Evolutionary conservation across 2,797 vertebrate genomes (phyloP), one percentile per base, ranked within the genome.

Genomic region (Scleropages formosus): DNA sequence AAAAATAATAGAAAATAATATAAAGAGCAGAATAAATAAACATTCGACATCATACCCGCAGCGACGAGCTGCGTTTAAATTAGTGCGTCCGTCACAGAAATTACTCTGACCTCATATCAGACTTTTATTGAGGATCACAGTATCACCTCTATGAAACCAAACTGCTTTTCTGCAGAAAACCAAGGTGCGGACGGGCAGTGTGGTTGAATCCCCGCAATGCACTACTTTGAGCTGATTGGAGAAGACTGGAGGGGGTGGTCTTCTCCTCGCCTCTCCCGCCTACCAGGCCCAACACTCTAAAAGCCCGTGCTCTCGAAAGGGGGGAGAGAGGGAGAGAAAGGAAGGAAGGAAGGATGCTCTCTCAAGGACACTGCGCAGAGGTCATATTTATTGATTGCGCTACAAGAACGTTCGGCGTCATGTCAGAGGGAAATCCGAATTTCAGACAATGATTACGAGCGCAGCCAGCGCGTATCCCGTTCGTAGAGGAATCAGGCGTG

Each of bases 311-410:
- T 20, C 58, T 63, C 15, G 26, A 67, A 20, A 4, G 59, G 20
- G 22, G 13, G 20, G 39, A 27, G 46, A 16, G 27, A 75, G 72
- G 75, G 65, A 60, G 62, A 8, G 24, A 39, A 20, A 18, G 10
- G n/a, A 8, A 20, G 26, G 46, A 46, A 12, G 26, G 82, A 80
- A 83, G 79, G 20, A 7, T 9, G 12, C 77, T 75, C 61, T 79
- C 80, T 82, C 87, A 90, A 86, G 85, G 86, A 83, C 87, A 83
- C 74, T 72, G 73, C 73, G 78, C 81, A 76, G 77, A 86, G 82
- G 85, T 80, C 81, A 78, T 79, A 82, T 83, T 79, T 87, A 87
- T 88, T 83, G 86, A 88, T 86, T 53, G 60, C 51, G 72, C 79
- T 75, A 68, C 56, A 24, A 49, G 51, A 49, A 69, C 46, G 7